A percentile compares a stretch with the other conserved stretches of the same genome.
Conservation (phyloP, 2,888 invertebrate genomes). For the Platynereis dumerilii region DNA sequence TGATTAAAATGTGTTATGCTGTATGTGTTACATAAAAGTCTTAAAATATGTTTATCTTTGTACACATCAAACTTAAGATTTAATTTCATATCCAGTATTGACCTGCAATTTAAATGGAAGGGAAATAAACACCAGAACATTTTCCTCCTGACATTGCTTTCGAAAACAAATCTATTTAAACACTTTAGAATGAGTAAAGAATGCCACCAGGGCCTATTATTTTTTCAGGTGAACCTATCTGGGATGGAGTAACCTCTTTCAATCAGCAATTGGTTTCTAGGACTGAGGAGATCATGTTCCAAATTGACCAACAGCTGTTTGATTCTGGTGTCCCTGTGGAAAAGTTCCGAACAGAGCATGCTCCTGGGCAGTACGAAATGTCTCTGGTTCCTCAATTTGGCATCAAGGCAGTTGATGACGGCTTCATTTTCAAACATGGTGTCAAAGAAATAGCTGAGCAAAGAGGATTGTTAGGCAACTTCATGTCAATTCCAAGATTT, state of each 20-base stretch:
- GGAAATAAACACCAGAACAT: too few relatives aligned
- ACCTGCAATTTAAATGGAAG: too few relatives aligned
- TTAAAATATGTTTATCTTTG: too few relatives aligned
- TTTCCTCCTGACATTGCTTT: too few relatives aligned
- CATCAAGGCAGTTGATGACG: conserved; percentile 29
- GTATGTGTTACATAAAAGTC: too few relatives aligned
- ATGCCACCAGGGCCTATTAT: too few relatives aligned
- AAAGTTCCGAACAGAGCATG: conserved; percentile 27
- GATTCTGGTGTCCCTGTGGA: conserved; percentile 24
- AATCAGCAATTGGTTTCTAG: not conserved
- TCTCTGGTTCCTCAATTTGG: conserved; percentile 28
- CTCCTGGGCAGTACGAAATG: conserved; percentile 36
- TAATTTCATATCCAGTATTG: too few relatives aligned
- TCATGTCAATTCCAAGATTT: conserved; percentile 36
- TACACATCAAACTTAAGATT: too few relatives aligned
- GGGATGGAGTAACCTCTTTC: not conserved
- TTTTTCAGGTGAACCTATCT: conserved; percentile 5
- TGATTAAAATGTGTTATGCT: too few relatives aligned
- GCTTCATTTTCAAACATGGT: conserved; percentile 32
- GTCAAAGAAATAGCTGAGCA: conserved; percentile 30
- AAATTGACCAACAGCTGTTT: conserved; percentile 20
- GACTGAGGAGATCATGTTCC: conserved; percentile 23
- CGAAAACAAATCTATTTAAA: too few relatives aligned
- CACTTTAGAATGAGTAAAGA: too few relatives aligned
- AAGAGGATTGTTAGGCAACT: conserved; percentile 24